Base-by-base conservation (phyloP, 2,113 vertebrate species). In the Coturnix japonica region DNA sequence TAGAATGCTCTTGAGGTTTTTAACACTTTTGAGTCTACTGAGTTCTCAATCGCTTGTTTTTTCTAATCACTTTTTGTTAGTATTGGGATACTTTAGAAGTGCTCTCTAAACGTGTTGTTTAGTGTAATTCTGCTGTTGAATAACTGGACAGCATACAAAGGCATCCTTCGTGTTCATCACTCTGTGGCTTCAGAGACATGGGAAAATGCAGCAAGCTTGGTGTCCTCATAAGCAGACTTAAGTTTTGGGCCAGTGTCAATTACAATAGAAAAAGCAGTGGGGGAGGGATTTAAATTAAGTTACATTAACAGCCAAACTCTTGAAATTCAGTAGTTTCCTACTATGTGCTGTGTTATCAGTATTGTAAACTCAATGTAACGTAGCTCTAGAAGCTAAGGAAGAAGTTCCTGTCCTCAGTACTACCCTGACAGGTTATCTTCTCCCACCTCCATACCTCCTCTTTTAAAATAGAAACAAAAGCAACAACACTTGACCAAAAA, bases 321-420 rank as follows among this genome's bases (percentile, higher is more conserved):
- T 92, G 93, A 92, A 95, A 95, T 80, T 73, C 2, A 74, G 47
- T 94, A 73, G 28, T 92, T 95, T 96, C 91, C 91, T 92, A 81
- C 72, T 39, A 1, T 84, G 80, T 90, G 57, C n/a, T 33, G 35
- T 56, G 85, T 88, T 93, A 76, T 93, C 65, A 26, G 61, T 84
- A n/a, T 85, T 88, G 85, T 93, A 75, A 88, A n/a, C 60, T 28
- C 31, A 91, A 61, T 59, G 88, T 95, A 84, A 90, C 65, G 72
- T 74, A 86, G 91, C 53, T 35, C 53, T 46, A 5, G 8, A 17
- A 72, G 47, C 57, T 83, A 37, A 69, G 41, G 57, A 57, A 65
- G 30, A 61, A 1, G 61, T 81, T 91, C 65, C 56, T 72, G 72
- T 71, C 81, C 54, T 91, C 84, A 30, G n/a, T 23, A 3, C 69